These are phyloP conservation scores for Aphidoletes aphidimyza DNA, from an alignment of 2,888 invertebrate species.

Conservation along the genomic window DNA sequence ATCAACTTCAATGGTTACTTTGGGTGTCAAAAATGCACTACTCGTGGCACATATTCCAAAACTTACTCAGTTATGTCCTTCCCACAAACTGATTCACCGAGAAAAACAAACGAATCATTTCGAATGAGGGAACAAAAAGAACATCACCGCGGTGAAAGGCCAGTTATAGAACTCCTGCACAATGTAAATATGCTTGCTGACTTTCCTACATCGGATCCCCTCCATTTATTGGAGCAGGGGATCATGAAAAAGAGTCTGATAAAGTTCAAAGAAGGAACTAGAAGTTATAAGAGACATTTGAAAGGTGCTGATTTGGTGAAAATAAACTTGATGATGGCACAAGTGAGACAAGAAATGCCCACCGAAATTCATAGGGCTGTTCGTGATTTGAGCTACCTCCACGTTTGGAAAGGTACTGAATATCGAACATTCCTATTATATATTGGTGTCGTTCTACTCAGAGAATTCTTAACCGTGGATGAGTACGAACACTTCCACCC, in stretches of 20 bases:
- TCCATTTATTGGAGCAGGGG: background rate
- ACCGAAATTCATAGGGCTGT: no score
- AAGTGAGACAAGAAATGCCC: no score
- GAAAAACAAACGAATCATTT: background rate
- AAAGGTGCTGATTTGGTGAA: background rate
- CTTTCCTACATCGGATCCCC: background rate
- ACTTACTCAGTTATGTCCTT: background rate
- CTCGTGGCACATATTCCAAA: background rate
- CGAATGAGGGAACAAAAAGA: background rate
- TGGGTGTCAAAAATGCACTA: background rate
- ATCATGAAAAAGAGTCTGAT: background rate
- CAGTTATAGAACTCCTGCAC: background rate
- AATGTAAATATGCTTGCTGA: background rate
- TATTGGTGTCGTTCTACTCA: no score
- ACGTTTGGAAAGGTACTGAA: no score
- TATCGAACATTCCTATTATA: no score
- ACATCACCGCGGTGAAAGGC: background rate
- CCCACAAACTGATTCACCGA: background rate
- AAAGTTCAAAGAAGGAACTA: background rate
- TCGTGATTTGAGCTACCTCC: no score
- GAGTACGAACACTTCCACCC: no score
- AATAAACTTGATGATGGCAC: background rate
- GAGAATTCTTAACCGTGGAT: no score
- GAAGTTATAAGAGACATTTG: background rate
- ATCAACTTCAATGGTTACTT: background rate